These are phyloP conservation scores for Papilio glaucus DNA, from an alignment of 1,140 invertebrate genomes.

Conservation along the genomic window DNA sequence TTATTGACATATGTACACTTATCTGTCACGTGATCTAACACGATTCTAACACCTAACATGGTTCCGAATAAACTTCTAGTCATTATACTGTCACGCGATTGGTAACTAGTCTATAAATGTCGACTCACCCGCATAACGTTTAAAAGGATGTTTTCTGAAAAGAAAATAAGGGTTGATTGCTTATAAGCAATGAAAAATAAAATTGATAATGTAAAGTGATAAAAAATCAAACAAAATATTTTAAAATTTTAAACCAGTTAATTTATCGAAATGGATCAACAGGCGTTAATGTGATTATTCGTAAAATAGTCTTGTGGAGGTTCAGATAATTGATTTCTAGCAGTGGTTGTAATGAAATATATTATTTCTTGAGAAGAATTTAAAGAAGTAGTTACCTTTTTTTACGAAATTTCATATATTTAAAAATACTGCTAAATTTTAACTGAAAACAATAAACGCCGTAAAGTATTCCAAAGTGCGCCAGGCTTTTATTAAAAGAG, in stretches of 20 bases:
- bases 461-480: conserved; percentile 9
- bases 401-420: neutral
- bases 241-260: no score
- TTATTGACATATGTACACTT: neutral
- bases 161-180: no score
- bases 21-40: neutral
- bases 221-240: no score
- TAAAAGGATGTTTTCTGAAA: no score
- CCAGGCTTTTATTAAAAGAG: conserved; percentile 22
- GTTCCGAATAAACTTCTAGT: neutral
- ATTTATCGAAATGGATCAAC: no score
- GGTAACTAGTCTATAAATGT: neutral
- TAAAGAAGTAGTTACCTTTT: neutral
- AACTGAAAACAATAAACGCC: conserved; percentile 13
- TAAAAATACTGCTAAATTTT: neutral
- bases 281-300: no score
- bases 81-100: neutral
- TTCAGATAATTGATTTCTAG: no score
- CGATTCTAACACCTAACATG: neutral
- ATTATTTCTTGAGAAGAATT: no score
- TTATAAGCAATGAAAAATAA: no score
- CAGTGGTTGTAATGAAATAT: no score
- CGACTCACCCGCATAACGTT: neutral
- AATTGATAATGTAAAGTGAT: no score
- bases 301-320: no score